Base-by-base conservation (phyloP, 2,113 vertebrate genomes). In the Turnix velox region DNA sequence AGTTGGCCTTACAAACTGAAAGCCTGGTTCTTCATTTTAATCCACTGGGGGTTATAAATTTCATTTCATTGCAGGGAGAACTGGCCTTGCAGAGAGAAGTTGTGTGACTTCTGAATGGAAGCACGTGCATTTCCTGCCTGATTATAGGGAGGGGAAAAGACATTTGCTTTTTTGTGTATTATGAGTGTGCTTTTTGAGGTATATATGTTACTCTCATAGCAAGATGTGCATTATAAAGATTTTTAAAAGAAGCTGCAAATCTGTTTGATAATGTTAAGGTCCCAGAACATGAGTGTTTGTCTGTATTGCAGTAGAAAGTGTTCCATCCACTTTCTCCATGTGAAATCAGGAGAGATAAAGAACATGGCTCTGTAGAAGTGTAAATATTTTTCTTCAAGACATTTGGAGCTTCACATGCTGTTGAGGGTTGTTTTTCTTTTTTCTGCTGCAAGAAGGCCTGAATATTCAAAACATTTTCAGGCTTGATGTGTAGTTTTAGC, bases 381-480 rank as follows among this genome's bases (percentile, higher is more conserved):
- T 28, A 91, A 94, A 94, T 92, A 80, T 85, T 92, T 94, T 92
- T 88, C 49, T 87, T 27, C 37, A 52, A 83, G 71, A 24, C 61
- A 46, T 91, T 82, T 77, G 63, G 77, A 74, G 51, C 91, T 89
- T 59, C 43, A 67, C 46, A 67, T 76, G 67, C 35, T 79, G 58
- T 82, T 61, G 57, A 89, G 39, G 16, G 52, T 65, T 86, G 65
- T n/a, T 87, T 94, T 87, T 61, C 13, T 11, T 63, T 81, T 51
- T 55, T 57, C 35, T 87, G 51, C 55, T 93, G 12, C 77, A 35
- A 69, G 68, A 57, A 84, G 52, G 40, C 10, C 54, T 92, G 40
- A 45, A 22, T 72, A 82, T 93, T 90, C 40, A 61, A 87, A 93
- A 95, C 76, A 57, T 46, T 88, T 95, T 66, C 68, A 72, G 57